A percentile compares a stretch with the other conserved stretches of the same genome.
Conservation (phyloP, 2,888 invertebrate species). For the Troides aeacus region DNA sequence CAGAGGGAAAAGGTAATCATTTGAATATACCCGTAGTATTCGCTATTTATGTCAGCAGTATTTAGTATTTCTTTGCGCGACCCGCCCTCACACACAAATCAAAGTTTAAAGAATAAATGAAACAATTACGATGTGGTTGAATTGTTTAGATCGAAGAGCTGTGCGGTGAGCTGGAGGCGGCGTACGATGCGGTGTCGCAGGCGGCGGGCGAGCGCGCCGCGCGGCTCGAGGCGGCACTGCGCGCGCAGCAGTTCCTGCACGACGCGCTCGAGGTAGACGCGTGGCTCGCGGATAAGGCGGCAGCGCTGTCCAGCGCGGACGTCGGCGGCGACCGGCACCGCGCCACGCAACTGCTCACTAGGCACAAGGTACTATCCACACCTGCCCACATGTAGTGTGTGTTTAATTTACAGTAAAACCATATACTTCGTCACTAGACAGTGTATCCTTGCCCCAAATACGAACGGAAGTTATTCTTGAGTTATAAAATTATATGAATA, state of each 20-base stretch:
- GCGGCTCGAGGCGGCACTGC: slow-evolving; percentile 90
- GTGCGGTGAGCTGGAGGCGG: slow-evolving; percentile 84
- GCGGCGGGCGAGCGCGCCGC: slow-evolving; percentile 86
- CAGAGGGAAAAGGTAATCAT: slow-evolving; percentile 84
- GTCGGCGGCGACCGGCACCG: slow-evolving; percentile 94
- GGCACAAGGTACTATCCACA: slow-evolving; percentile 87
- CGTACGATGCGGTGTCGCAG: slow-evolving; percentile 87
- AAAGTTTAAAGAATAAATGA: not conserved
- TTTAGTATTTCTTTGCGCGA: too few species aligned
- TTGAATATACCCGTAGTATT: too few species aligned
- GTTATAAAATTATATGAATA: too few species aligned
- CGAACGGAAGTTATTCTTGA: too few species aligned
- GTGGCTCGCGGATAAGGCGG: slow-evolving; percentile 94
- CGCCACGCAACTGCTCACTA: slow-evolving; percentile 94
- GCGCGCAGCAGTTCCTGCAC: slow-evolving; percentile 94
- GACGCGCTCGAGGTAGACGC: slow-evolving; percentile 95
- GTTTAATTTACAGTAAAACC: too few species aligned
- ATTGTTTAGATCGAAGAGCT: slow-evolving; percentile 84
- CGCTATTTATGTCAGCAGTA: too few species aligned
- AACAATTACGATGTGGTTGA: not conserved
- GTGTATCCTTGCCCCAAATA: too few species aligned
- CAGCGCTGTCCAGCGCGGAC: slow-evolving; percentile 89
- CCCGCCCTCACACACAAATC: too few species aligned
- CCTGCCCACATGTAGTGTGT: too few species aligned
- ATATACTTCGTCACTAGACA: too few species aligned